Evolutionary conservation across 2,888 invertebrate genomes (phyloP), one percentile per base, ranked within the genome.

Genomic region (Thereva unica): DNA sequence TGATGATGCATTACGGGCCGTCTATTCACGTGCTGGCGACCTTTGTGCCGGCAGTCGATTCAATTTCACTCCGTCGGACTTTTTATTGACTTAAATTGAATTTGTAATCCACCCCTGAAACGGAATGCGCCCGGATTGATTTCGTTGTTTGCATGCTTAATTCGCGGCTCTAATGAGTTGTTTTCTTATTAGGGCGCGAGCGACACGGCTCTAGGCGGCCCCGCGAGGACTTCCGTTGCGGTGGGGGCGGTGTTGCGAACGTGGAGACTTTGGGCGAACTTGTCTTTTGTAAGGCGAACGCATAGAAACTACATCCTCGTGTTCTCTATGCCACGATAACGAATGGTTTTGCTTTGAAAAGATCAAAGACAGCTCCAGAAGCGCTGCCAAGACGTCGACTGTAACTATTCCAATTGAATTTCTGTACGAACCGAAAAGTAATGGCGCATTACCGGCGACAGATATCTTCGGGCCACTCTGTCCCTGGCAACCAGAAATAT

Each of bases 31-130:
- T 34, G 23, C 56, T 10, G 10, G 59, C 47, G 4, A 49, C 8
- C 38, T 40, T 38, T 38, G 47, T 37, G 38, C 59, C 38, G 47
- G 37, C 59, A 59, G 59, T 47, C 47, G 47, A 45, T 59, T 59
- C 59, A 59, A 59, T 59, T 59, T 47, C 37, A 45, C 47, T 45
- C 45, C 12, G 59, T 59, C 34, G 64, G 64, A 66, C 64, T 64
- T 64, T 64, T 64, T 64, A 69, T 69, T 69, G 67, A 64, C 57
- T 63, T 54, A 69, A 69, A 69, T 69, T 69, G 67, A 69, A 69
- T 69, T 69, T 69, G 68, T 67, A 64, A 67, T 45, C 68, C 68
- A 69, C 67, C 67, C 64, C 38, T 45, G 49, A 38, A 10, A 37
- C 12, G 38, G 38, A 23, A 45, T 12, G 38, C 10, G 59, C 59